Base-by-base conservation (phyloP, 2,888 invertebrate genomes). In the Urechis unicinctus region DNA sequence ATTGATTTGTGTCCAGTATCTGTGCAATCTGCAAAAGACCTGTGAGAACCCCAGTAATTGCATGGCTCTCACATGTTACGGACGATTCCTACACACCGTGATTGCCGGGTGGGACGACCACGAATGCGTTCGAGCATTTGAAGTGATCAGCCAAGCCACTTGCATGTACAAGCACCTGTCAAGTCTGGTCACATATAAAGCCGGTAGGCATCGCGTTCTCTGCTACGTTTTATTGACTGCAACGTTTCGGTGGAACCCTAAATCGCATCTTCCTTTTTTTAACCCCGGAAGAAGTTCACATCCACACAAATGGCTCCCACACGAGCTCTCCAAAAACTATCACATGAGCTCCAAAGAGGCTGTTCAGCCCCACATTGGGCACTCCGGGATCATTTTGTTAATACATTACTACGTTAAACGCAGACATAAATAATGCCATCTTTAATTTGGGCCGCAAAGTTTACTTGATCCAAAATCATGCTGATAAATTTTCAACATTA, bases 91-190 rank as follows among this genome's bases (percentile, higher is more conserved):
- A 3, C 76, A 77, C 58, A 73, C 75, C 17, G 66, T 77, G 24
- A 73, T 76, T 48, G 73, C 77, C 55, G 78, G 78, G 2, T 78
- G 78, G 78, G 77, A 78, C 63, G 77, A 78, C 55, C 68, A 69
- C 51, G 78, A 78, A 59, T 78, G 77, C 62, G 64, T 67, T 25
- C 64, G 69, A 52, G 68, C 72, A 0, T 74, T 68, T 60, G 70
- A 74, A 29, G 62, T 67, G 3, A 63, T 78, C 22, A 68, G 68
- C 46, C 47, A 60, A 22, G 54, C 69, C 56, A 68, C 71, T 21
- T 63, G 59, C 43, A 68, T 76, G 43, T 54, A 67, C 41, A 74
- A 69, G 61, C 65, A 68, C 55, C 62, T 77, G 24, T 63, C 66
- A 25, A 61, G 62, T 31, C 64, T 76, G 25, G 61, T 76, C 22